Evolutionary conservation across 2,797 vertebrate genomes (phyloP).

Genomic region (Helostoma temminkii): DNA sequence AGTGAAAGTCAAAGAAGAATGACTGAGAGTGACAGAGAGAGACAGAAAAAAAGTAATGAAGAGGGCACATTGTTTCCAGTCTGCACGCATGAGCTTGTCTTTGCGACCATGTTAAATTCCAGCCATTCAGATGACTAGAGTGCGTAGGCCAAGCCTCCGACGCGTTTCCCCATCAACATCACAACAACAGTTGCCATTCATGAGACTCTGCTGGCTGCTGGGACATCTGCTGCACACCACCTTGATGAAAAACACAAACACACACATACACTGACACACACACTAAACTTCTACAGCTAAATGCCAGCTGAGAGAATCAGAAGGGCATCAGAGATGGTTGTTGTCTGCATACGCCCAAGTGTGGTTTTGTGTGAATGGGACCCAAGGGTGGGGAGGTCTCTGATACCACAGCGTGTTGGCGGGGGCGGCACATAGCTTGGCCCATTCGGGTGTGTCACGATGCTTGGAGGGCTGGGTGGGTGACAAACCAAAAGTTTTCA

Average conservation of each 20-base stretch:
- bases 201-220: slow-evolving; percentile 82
- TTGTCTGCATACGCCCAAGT: slow-evolving; percentile 79
- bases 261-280: slow-evolving; percentile 28
- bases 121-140: slow-evolving; percentile 88
- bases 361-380: slow-evolving; percentile 79
- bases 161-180: slow-evolving; percentile 88
- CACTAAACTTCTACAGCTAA: slow-evolving; percentile 68
- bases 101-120: slow-evolving; percentile 90
- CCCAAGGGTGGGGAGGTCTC: slow-evolving; percentile 65
- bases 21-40: slow-evolving; percentile 40
- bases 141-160: slow-evolving; percentile 92
- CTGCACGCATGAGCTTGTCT: slow-evolving; percentile 85
- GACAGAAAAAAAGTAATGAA: slow-evolving; percentile 76
- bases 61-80: slow-evolving; percentile 89
- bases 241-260: slow-evolving; percentile 60
- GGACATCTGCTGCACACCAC: slow-evolving; percentile 78
- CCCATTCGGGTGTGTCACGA: slow-evolving; percentile 71
- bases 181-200: slow-evolving; percentile 95
- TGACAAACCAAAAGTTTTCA: slow-evolving; percentile 76
- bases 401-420: slow-evolving; percentile 68
- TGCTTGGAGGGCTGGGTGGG: slow-evolving; percentile 56
- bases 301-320: slow-evolving; percentile 77
- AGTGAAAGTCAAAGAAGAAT: slow-evolving; percentile 54
- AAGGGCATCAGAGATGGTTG: slow-evolving; percentile 80
- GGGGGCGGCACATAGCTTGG: slow-evolving; percentile 77